Base-by-base conservation (phyloP, 1,140 invertebrate species). In the Aporrectodea caliginosa region DNA sequence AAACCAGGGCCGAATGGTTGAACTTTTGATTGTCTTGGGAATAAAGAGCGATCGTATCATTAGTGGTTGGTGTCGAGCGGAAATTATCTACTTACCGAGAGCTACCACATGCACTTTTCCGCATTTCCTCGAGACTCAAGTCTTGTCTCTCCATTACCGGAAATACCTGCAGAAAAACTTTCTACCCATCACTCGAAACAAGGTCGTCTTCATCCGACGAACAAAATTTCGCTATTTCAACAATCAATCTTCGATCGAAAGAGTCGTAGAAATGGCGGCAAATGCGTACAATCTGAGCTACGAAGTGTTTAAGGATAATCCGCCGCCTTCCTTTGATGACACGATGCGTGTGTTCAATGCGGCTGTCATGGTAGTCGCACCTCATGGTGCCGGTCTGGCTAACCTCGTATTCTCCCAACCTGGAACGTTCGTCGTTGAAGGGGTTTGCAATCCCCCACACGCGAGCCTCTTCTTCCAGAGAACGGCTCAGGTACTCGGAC, bases 391-490 rank as follows among this genome's bases (percentile, higher is more conserved):
- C 0, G 79, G 74, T 14, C 12, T 70, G 43, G 34, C 79, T 16
- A 80, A 80, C 70, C 27, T 80, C 1, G 27, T 80, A 31, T 80
- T 77, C 75, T 69, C 43, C 29, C 74, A 35, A 1, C 79, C 79
- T 22, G 75, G 75, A 1, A 80, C 79, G 0, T 16, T 77, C 34
- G 32, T 80, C 43, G 22, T 80, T 69, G 79, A 80, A 31, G 79
- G 78, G 1, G 29, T 78, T n/a, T 78, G 2, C 33, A 72, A 78
- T 32, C 69, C 1, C 0, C n/a, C 0, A 86, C 86, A 34, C 81
- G 83, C 71, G 29, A 27, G 16, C 6, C 71, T 73, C 16, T 73
- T 29, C 32, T 73, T 31, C 71, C 71, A 73, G 32, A 29, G 71
- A 73, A 73, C 71, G 32, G 71, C 71, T 31, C 32, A 27, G 16